Evolutionary conservation across 1,140 invertebrate genomes (phyloP), one percentile per base, ranked within the genome.

Genomic region (Ladona fulva): DNA sequence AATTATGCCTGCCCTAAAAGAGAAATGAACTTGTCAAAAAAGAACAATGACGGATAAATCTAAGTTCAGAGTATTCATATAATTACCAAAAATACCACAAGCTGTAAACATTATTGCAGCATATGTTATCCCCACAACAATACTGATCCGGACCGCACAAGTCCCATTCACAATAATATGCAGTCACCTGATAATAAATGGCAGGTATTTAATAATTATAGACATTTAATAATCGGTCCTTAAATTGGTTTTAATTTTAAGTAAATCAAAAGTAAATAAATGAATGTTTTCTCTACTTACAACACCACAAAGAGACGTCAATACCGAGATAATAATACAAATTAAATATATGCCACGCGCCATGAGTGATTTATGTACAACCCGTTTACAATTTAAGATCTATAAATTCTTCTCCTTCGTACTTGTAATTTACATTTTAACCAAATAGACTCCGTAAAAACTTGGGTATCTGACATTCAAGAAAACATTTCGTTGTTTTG

Each of bases 91-190:
- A 25, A 75, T 75, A 75, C 74, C 74, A 75, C 24, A 42, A 24
- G 19, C 74, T 75, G 19, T 75, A 25, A 42, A 74, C 44, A 78
- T 73, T 80, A 25, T 25, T 79, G 25, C 79, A 80, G 44, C 79
- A 80, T 22, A 77, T 66, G 29, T 80, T 80, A 29, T 79, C 76
- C n/a, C 79, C 79, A 74, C 79, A 80, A 42, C 79, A 80, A 76
- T 79, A 80, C 74, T 79, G 29, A 52, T 79, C 77, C 6, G 75
- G 37, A 25, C 77, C 78, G 73, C 79, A 80, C 0, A 77, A 75
- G 75, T 77, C 76, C 76, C 78, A 80, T 76, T 80, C 79, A 74
- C 79, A 80, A 74, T 80, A 80, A 77, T 80, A 77, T 22, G 76
- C 79, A 25, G 74, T 29, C 12, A 74, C 76, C 79, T 80, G 52